These are phyloP conservation scores for Anarrhichthys ocellatus DNA, from an alignment of 2,113 vertebrate species.

Conservation along the genomic window DNA sequence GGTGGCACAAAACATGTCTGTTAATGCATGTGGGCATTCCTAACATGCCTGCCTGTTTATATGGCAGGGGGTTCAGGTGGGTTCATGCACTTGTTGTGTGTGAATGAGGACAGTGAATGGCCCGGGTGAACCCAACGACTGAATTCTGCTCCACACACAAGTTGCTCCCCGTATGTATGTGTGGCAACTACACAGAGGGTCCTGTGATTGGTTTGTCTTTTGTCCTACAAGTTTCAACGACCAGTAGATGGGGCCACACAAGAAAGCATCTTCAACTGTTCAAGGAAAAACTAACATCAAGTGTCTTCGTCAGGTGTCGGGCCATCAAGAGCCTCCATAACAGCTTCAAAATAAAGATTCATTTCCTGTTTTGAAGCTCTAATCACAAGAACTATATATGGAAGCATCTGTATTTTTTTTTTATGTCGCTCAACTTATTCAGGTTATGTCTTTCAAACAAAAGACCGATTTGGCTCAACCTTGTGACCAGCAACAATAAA, in stretches of 20 bases:
- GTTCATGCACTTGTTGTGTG: constrained; percentile 53
- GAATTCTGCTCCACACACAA: constrained; percentile 38
- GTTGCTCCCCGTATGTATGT: constrained; percentile 3
- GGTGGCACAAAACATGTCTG: constrained; percentile 75
- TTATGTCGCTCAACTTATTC: no score
- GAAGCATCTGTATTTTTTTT: no score
- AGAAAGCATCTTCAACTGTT: constrained; percentile 9
- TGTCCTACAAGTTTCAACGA: not conserved
- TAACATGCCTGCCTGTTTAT: constrained; percentile 75
- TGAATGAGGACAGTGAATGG: constrained; percentile 48
- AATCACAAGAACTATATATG: no score
- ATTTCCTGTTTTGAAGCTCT: no score
- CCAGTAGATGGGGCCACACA: not conserved
- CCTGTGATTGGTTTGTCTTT: constrained; percentile 8
- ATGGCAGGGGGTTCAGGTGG: constrained; percentile 37
- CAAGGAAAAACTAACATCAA: not conserved
- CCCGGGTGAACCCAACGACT: constrained; percentile 54
- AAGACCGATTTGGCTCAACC: not conserved
- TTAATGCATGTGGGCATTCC: constrained; percentile 77
- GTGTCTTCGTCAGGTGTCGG: not conserved
- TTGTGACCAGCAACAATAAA: no score
- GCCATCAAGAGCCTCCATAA: not conserved
- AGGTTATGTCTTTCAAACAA: not conserved
- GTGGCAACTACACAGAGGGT: not conserved
- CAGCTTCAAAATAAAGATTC: not conserved